Percentiles rank a stretch among this genome's conserved stretches.
Evolutionary conservation across 64 coral and sea anemone genomes (phyloP).

Genomic region (Orbicella faveolata): DNA sequence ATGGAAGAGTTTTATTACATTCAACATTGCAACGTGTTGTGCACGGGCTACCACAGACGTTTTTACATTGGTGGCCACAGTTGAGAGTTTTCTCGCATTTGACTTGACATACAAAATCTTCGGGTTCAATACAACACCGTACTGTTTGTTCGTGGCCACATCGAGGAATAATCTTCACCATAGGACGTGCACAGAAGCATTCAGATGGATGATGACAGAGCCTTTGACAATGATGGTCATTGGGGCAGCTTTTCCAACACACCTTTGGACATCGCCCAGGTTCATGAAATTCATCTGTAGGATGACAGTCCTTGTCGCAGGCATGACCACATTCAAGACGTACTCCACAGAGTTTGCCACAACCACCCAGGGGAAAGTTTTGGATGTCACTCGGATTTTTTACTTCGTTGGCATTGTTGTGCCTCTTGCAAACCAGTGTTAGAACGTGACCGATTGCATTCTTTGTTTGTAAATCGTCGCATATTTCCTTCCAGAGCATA

Average conservation of each 20-base stretch:
- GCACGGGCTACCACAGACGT: conserved; percentile 11
- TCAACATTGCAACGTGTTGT: conserved; percentile 3
- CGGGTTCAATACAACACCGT: conserved; percentile 17
- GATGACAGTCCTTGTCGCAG: not conserved
- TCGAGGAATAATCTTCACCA: conserved; percentile 3
- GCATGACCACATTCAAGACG: conserved; percentile 24
- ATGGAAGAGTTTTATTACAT: conserved; percentile 47
- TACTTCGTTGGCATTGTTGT: conserved; percentile 33
- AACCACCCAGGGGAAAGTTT: conserved; percentile 15
- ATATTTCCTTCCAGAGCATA: conserved; percentile 61
- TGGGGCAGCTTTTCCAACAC: not conserved
- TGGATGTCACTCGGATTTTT: conserved; percentile 25
- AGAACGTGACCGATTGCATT: conserved; percentile 24
- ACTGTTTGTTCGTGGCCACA: conserved; percentile 49
- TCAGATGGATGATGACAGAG: not conserved
- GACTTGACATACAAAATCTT: not conserved
- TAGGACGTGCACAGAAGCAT: not conserved
- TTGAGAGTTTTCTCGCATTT: conserved; percentile 15
- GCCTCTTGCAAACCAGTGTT: conserved; percentile 38
- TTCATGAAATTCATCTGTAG: conserved; percentile 24
- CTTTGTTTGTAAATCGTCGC: conserved; percentile 24
- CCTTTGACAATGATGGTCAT: not conserved
- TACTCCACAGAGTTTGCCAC: not conserved
- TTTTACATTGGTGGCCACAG: conserved; percentile 29
- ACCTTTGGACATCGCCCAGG: not conserved